These are phyloP conservation scores for Plagiodera versicolora DNA, from an alignment of 2,888 invertebrate genomes.

Conservation along the genomic window DNA sequence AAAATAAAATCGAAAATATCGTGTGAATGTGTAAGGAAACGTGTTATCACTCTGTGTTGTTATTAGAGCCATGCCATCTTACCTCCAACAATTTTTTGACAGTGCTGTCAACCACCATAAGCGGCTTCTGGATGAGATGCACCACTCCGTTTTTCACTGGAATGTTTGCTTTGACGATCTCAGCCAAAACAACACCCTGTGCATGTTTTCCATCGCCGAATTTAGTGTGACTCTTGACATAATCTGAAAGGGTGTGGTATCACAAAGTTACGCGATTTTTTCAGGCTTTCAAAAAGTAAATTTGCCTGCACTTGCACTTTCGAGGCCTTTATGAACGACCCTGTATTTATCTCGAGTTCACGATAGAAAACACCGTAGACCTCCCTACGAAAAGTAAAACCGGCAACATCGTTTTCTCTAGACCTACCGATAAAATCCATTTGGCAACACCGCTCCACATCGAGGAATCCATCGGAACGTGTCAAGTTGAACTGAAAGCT, in stretches of 20 bases:
- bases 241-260: conserved; percentile 69
- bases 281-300: too few species aligned
- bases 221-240: conserved; percentile 83
- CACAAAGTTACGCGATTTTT: too few species aligned
- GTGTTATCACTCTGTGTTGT: neutral
- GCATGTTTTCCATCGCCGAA: conserved; percentile 77
- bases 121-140: conserved; percentile 87
- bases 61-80: conserved; percentile 47
- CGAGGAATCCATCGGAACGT: too few species aligned
- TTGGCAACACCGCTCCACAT: too few species aligned
- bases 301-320: too few species aligned
- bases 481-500: too few species aligned
- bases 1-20: neutral
- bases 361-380: too few species aligned
- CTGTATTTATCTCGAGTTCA: too few species aligned
- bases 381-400: too few species aligned
- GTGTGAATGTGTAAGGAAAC: neutral
- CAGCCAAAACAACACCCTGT: conserved; percentile 82
- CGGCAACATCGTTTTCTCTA: too few species aligned
- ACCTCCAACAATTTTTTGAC: conserved; percentile 86
- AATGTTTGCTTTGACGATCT: conserved; percentile 87
- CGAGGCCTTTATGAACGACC: too few species aligned
- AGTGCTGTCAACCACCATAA: conserved; percentile 90
- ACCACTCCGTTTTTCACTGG: conserved; percentile 91
- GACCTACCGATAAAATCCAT: too few species aligned